A percentile compares a stretch with the other conserved stretches of the same genome.
Evolutionary conservation across 2,888 invertebrate genomes (phyloP).

Genomic region (Drosophila borealis): DNA sequence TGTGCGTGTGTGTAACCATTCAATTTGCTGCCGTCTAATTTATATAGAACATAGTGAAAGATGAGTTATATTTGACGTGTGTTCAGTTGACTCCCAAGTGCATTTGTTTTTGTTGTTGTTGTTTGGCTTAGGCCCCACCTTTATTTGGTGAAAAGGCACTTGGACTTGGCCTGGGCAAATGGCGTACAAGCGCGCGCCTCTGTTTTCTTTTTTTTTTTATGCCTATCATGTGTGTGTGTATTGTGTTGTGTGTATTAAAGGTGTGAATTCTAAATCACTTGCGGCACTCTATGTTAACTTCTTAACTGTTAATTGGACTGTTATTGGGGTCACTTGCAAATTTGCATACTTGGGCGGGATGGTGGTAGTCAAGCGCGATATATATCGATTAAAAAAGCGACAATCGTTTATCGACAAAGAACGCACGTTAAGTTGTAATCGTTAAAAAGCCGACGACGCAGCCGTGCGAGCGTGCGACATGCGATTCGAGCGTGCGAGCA

Average conservation of each 20-base stretch:
- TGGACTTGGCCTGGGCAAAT: conserved; percentile 49
- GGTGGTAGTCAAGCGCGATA: too few species aligned
- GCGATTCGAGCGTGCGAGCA: conserved; percentile 81
- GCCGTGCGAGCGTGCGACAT: conserved; percentile 60
- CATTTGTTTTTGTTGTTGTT: conserved; percentile 22
- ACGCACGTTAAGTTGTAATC: conserved; percentile 38
- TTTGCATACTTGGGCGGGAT: conserved; percentile 19
- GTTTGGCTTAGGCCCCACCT: conserved; percentile 71
- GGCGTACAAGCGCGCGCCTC: conserved; percentile 59
- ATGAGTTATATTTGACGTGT: conserved; percentile 40
- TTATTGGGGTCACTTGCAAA: conserved; percentile 30
- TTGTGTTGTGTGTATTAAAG: conserved; percentile 15
- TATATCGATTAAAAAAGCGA: neutral
- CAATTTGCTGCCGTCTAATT: conserved; percentile 65
- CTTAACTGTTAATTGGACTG: conserved; percentile 25
- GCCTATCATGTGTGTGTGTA: conserved; percentile 31
- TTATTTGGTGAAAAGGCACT: conserved; percentile 68
- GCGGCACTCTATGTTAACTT: conserved; percentile 19
- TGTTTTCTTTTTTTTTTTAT: conserved; percentile 50
- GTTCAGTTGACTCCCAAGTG: conserved; percentile 24
- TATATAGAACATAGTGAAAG: conserved; percentile 63
- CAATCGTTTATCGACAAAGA: conserved; percentile 25
- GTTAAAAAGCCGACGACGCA: conserved; percentile 52
- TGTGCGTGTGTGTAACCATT: conserved; percentile 42
- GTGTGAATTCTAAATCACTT: conserved; percentile 56